Conservation (phyloP, 35 echinoderm and acorn worm species). For the Anneissia japonica region DNA sequence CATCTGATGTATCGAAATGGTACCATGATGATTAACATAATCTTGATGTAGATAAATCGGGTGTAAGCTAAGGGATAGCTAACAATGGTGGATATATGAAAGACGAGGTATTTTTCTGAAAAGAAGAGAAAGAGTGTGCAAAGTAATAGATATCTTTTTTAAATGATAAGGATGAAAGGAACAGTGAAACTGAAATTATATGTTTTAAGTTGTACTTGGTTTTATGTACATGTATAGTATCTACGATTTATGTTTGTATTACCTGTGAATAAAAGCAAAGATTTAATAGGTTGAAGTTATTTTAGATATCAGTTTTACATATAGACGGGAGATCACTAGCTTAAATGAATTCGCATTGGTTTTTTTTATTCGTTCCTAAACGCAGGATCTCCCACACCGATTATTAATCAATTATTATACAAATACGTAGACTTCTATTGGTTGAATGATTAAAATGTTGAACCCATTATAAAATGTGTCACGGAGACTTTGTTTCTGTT, state of each 20-base stretch:
- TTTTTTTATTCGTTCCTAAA: neutral
- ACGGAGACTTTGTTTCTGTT: no score
- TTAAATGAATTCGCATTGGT: neutral
- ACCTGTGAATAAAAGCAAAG: neutral
- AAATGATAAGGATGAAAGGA: neutral
- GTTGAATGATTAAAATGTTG: neutral
- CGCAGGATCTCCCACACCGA: neutral
- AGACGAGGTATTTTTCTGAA: neutral
- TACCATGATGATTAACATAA: no score
- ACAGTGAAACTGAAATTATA: neutral
- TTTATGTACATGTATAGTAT: no score
- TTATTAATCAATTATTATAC: neutral
- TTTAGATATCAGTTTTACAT: neutral
- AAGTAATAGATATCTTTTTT: neutral
- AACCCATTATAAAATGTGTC: no score
- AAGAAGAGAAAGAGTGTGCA: neutral
- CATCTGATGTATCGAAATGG: no score
- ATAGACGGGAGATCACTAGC: neutral
- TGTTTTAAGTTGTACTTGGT: neutral
- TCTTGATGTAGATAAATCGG: no score
- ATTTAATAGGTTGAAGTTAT: neutral
- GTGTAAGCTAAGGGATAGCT: no score
- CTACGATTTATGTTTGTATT: neutral
- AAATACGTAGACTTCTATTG: neutral
- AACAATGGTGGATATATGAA: no score